Evolutionary conservation across 2,888 invertebrate species (phyloP), one percentile per base, ranked within the genome.

Genomic region (Sylvicola fuscatus): DNA sequence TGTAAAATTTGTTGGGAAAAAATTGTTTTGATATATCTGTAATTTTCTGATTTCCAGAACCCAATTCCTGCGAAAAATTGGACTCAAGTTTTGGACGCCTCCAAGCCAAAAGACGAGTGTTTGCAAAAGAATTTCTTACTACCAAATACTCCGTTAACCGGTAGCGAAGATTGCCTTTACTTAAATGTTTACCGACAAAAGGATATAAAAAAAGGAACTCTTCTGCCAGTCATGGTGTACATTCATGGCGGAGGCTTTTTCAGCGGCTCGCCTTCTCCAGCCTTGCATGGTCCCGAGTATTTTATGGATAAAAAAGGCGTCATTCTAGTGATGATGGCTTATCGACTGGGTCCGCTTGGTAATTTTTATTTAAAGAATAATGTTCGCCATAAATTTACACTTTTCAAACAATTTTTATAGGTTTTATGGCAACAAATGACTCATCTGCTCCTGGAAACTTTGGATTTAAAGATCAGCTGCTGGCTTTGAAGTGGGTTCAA

Each of bases 201-300:
- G 40, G 21, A 21, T 21, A 21, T 21, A 6, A 21, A 21, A 21
- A 21, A 21, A 8, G 21, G 21, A 4, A 21, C 8, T 8, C 21
- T 21, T 8, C 36, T 56, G 3, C 62, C 64, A 0, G 65, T 66
- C 1, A 60, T 67, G 60, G 58, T 66, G 2, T 64, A 60, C 37
- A 61, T 66, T 38, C 61, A 64, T 45, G 66, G 64, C 29, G 66
- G 66, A 0, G 66, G 60, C 10, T 66, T 60, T 46, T 60, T 66
- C 41, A 53, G 61, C 4, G 66, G 66, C 6, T 47, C 54, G 2
- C 55, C 60, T 1, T 51, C 50, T 21, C 61, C 60, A 12, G 43
- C 45, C 10, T 7, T 29, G 4, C 29, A 29, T 29, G 65, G 65
- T 2, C 64, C 66, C 1, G 60, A 64, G 42, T 65, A 62, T 45